Base-by-base conservation (phyloP, 2,113 vertebrate species). In the Spizaetus ornatus region DNA sequence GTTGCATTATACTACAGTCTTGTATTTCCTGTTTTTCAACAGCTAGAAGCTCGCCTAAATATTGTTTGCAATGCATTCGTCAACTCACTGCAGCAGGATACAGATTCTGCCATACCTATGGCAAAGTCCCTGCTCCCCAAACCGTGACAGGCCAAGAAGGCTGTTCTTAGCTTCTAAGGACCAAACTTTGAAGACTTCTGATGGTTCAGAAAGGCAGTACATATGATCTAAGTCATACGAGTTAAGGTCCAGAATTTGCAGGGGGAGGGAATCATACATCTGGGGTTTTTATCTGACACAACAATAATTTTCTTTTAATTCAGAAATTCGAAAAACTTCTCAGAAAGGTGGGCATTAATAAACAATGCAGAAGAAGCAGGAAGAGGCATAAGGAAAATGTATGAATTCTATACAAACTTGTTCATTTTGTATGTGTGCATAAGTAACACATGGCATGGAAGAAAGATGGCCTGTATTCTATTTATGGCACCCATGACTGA, bases 221-320 rank as follows among this genome's bases (percentile, higher is more conserved):
- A 42, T 9, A 42, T 0, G 0, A 58, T 12, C 8, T 3, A 63
- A 63, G 34, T 16, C 25, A 23, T 26, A 26, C 0, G 2, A 27
- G 29, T 56, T 56, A n/a, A 40, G 10, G n/a, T 18, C 13, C 43
- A 70, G 42, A 31, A 69, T 20, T 15, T 19, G 31, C 4, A 0
- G 23, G 7, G 3, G 14, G 22, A 23, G 2, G 19, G 23, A 45
- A 27, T 18, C 16, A 29, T 25, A 10, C 9, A 29, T 15, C 18
- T 53, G 23, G 3, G 9, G 6, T 5, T 70, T 53, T 50, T 48
- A 62, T 50, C 26, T 71, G 23, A 59, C 23, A 47, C 5, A 53
- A 16, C 13, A 53, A 9, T 32, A n/a, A 38, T 27, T 82, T 81
- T 43, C 7, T 74, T 86, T 43, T 32, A 42, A 42, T 65, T 65